A percentile compares a stretch with the other conserved stretches of the same genome.
phyloP scores from a whole-genome alignment of 2,888 invertebrate species.

The Oeneis ivallda region DNA sequence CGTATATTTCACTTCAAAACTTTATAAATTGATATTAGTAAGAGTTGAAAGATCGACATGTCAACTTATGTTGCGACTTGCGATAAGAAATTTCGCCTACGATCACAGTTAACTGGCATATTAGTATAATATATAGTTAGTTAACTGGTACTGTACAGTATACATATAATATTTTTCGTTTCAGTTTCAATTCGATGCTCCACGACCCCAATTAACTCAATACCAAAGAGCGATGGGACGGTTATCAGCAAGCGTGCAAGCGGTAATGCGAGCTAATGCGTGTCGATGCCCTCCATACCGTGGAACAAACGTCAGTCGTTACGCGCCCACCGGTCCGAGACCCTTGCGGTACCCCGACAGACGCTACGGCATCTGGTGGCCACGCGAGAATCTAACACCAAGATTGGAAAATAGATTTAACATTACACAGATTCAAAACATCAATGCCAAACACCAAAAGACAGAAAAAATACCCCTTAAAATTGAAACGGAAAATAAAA shows the following conservation, averaged over 20 bases:
- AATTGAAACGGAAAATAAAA: slow-evolving; percentile 43
- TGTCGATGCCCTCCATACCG: slow-evolving; percentile 67
- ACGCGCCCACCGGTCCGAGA: slow-evolving; percentile 68
- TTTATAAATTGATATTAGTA: too few relatives aligned
- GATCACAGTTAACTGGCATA: too few relatives aligned
- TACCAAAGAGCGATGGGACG: slow-evolving; percentile 68
- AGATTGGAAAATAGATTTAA: slow-evolving; percentile 51
- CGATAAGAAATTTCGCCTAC: too few relatives aligned
- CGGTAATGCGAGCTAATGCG: slow-evolving; percentile 63
- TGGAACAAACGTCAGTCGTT: slow-evolving; percentile 69
- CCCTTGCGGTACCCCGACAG: slow-evolving; percentile 62
- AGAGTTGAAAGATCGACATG: too few relatives aligned
- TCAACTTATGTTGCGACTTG: too few relatives aligned
- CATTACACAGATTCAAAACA: slow-evolving; percentile 42
- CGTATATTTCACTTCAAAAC: too few relatives aligned
- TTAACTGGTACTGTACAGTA: too few relatives aligned
- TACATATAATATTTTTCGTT: slow-evolving; percentile 19
- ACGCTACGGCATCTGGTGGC: slow-evolving; percentile 68
- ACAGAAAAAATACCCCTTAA: slow-evolving; percentile 32
- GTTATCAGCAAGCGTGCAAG: slow-evolving; percentile 67
- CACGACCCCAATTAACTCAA: slow-evolving; percentile 60
- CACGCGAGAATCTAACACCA: slow-evolving; percentile 60
- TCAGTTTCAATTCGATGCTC: slow-evolving; percentile 73
- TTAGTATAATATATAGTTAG: too few relatives aligned
- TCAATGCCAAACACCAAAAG: slow-evolving; percentile 39